Base-by-base conservation (phyloP, 2,113 vertebrate genomes). In the Empidonax traillii region DNA sequence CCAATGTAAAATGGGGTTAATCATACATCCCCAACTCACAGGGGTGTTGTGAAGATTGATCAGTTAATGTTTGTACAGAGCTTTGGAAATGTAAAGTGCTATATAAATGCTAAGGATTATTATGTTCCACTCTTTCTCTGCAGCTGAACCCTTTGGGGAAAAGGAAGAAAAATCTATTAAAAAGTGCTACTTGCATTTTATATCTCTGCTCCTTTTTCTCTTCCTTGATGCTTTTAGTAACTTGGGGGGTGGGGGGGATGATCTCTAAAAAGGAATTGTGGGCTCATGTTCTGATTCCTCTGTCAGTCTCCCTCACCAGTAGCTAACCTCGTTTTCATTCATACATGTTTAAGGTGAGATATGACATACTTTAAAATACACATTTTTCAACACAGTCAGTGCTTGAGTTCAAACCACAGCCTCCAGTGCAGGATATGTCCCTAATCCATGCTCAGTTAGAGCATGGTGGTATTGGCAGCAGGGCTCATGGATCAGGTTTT, bases 51-150 rank as follows among this genome's bases (percentile, higher is more conserved):
- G 94, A 96, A 97, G 94, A 96, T 95, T 96, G 94, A 97, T 97
- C 95, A 97, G 92, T 96, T 97, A 97, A 97, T 97, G 96, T 97
- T 97, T 97, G 93, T 93, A 96, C 95, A 93, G 93, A 96, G 94
- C 94, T 96, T 96, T 96, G 93, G 94, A 96, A 96, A 97, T 97
- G 96, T 96, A 96, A 97, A 97, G 96, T 96, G 93, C 96, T 96
- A 92, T 94, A 93, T 97, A 97, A 97, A 96, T 96, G 96, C 94
- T 96, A 95, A 96, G 93, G 95, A 97, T 96, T 96, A 97, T 97
- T 96, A 96, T 96, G 96, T 97, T 96, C 93, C 93, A 96, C 93
- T 97, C 94, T 96, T 96, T 96, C 93, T 93, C 92, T 96, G 94
- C 93, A 87, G 96, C 90, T 96, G 90, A 96, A 96, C 83, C 90